Percentiles rank a stretch among this genome's conserved stretches.
Conservation (phyloP, 2,888 invertebrate species). For the Alloscopus bannaensis region DNA sequence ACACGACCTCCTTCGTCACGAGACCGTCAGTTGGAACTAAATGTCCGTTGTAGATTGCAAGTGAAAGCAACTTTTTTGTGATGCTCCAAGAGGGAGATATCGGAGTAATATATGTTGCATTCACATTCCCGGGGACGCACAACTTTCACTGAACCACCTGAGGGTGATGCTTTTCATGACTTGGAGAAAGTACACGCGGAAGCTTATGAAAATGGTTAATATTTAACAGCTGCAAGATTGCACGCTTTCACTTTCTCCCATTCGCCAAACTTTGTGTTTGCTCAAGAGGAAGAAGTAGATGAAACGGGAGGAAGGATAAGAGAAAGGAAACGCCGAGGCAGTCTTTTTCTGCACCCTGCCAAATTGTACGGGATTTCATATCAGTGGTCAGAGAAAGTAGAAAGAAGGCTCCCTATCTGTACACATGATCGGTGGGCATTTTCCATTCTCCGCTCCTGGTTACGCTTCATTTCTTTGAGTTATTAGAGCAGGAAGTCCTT, state of each 20-base stretch:
- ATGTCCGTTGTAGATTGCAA: too few species aligned
- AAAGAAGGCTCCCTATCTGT: too few species aligned
- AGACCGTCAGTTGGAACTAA: too few species aligned
- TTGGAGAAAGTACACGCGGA: not conserved
- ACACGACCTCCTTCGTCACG: too few species aligned
- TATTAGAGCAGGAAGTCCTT: constrained; percentile 62
- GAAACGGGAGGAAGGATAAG: constrained; percentile 4
- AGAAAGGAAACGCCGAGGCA: not conserved
- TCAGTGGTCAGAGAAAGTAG: constrained; percentile 2
- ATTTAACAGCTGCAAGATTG: constrained; percentile 25
- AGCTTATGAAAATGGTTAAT: constrained; percentile 23
- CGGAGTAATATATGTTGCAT: too few species aligned
- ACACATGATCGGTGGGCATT: not conserved
- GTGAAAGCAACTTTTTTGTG: too few species aligned
- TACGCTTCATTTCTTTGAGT: constrained; percentile 56
- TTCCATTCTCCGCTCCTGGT: constrained; percentile 16
- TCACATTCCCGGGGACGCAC: too few species aligned
- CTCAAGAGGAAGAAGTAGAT: constrained; percentile 7
- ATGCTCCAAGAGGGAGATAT: too few species aligned
- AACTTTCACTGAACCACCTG: constrained; percentile 47
- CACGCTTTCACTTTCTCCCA: not conserved
- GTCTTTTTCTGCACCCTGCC: constrained; percentile 17
- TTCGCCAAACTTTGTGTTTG: constrained; percentile 19
- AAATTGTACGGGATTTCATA: constrained; percentile 42
- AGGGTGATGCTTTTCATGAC: constrained; percentile 25